A percentile compares a stretch with the other conserved stretches of the same genome.
phyloP scores from a whole-genome alignment of 2,797 vertebrate species.

The Arrhamphus sclerolepis region DNA sequence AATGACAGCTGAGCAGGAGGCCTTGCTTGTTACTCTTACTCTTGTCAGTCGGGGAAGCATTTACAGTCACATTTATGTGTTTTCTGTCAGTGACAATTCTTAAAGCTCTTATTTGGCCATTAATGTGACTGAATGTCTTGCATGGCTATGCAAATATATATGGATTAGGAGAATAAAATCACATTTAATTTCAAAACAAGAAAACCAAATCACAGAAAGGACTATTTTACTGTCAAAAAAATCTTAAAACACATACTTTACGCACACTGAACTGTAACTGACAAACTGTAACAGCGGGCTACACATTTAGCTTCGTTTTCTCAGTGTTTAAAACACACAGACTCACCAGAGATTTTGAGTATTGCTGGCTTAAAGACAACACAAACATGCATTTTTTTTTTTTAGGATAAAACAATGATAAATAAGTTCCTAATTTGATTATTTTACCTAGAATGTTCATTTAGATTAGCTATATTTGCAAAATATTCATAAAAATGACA shows the following conservation, averaged over 20 bases:
- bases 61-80: constrained; percentile 9
- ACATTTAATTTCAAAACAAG: constrained; percentile 6
- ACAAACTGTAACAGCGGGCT: constrained; percentile 34
- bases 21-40: constrained; percentile 38
- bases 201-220: constrained; percentile 33
- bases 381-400: constrained; percentile 23
- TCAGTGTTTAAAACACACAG: constrained; percentile 34
- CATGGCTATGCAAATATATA: neutral
- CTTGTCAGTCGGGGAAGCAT: constrained; percentile 28
- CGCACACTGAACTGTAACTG: constrained; percentile 38
- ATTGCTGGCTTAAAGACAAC: neutral
- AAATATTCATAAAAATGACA: constrained; percentile 57
- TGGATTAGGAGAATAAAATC: neutral
- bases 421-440: constrained; percentile 16
- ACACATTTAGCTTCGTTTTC: constrained; percentile 40
- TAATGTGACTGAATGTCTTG: neutral
- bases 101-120: neutral
- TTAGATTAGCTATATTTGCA: constrained; percentile 40
- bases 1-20: constrained; percentile 42
- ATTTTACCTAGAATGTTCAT: constrained; percentile 10
- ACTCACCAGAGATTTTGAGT: constrained; percentile 31
- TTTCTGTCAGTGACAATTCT: constrained; percentile 4
- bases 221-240: constrained; percentile 74
- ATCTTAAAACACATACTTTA: constrained; percentile 54
- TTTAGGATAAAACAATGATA: neutral